Conservation (phyloP, 2,113 vertebrate genomes). For the Hydrochoerus hydrochaeris region DNA sequence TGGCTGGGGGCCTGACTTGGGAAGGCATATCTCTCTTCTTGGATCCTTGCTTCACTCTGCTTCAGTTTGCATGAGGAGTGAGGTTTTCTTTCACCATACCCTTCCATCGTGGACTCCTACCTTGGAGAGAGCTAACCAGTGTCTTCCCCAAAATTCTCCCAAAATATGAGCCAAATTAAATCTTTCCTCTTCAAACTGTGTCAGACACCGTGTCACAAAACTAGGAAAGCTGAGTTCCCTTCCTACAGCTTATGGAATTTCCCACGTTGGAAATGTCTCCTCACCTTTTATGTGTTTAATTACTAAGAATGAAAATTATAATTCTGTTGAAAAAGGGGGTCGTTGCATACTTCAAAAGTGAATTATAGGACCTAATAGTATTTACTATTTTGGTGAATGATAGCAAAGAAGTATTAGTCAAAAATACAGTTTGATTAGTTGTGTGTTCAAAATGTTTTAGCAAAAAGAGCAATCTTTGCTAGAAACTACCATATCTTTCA, state of each 20-base stretch:
- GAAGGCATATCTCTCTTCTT: background rate
- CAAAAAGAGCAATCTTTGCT: background rate
- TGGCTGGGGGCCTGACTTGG: background rate
- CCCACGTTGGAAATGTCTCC: background rate
- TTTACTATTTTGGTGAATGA: background rate
- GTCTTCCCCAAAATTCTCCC: background rate
- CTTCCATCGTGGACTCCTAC: background rate
- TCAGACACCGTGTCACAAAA: background rate
- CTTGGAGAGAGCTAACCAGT: background rate
- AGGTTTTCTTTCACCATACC: background rate
- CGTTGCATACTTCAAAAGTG: background rate
- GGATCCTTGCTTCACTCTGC: background rate
- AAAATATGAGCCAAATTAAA: background rate
- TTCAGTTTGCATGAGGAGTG: background rate
- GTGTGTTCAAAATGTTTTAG: conserved; percentile 22
- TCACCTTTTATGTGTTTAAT: background rate
- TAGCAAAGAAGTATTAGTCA: background rate
- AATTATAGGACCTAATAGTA: background rate
- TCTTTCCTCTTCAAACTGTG: background rate
- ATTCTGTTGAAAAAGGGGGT: background rate
- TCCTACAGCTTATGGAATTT: background rate
- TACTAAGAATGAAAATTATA: conserved; percentile 5
- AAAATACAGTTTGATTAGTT: background rate
- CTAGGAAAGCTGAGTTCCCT: background rate
- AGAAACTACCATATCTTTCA: background rate